Evolutionary conservation across 2,888 invertebrate species (phyloP).

Genomic region (Pollenia amentaria): DNA sequence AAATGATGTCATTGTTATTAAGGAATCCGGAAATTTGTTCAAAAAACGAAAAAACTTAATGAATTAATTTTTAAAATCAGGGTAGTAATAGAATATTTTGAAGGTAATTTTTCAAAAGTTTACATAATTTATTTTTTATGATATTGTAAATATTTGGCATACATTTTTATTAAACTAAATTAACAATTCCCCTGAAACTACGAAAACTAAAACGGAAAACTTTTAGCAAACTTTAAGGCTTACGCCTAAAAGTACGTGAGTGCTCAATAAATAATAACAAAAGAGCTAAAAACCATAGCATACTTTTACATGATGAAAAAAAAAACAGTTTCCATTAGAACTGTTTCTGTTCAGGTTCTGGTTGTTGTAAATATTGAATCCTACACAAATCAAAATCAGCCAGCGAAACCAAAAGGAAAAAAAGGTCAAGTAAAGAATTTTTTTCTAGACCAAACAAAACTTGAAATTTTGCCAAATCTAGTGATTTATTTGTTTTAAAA

Average conservation of each 20-base stretch:
- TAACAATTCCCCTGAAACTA: slow-evolving; percentile 10
- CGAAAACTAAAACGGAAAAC: slow-evolving; percentile 33
- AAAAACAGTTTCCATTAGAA: slow-evolving; percentile 5
- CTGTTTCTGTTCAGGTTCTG: neutral
- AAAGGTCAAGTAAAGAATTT: slow-evolving; percentile 59
- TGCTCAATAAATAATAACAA: slow-evolving; percentile 45
- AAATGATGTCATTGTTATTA: slow-evolving; percentile 64
- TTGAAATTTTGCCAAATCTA: slow-evolving; percentile 66
- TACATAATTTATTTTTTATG: too few relatives aligned
- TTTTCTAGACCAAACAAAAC: slow-evolving; percentile 31
- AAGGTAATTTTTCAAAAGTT: too few relatives aligned
- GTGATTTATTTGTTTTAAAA: slow-evolving; percentile 68
- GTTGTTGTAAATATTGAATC: slow-evolving; percentile 18
- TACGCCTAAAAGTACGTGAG: neutral
- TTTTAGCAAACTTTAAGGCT: slow-evolving; percentile 48
- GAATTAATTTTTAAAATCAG: slow-evolving; percentile 6
- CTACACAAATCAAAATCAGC: slow-evolving; percentile 62
- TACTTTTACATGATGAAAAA: slow-evolving; percentile 45
- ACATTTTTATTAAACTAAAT: slow-evolving; percentile 9
- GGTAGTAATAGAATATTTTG: too few relatives aligned
- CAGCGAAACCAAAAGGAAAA: slow-evolving; percentile 31
- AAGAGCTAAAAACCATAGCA: slow-evolving; percentile 38
- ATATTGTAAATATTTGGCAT: neutral
- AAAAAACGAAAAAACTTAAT: slow-evolving; percentile 26
- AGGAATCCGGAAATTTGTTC: neutral